Evolutionary conservation across 1,140 invertebrate species (phyloP), one percentile per base, ranked within the genome.

Genomic region (Drosophila oshimai): DNA sequence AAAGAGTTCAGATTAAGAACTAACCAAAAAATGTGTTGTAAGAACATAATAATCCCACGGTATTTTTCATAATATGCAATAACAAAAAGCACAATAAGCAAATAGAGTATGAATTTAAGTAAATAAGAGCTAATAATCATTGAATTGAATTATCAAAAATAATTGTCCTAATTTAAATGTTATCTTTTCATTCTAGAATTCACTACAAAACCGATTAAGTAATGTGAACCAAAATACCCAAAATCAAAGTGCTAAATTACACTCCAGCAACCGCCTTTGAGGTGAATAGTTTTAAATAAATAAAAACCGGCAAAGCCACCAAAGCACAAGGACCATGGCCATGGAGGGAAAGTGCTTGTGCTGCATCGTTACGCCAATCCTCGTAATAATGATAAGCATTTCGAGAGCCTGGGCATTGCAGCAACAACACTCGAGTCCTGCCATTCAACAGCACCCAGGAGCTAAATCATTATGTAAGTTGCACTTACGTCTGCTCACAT

Each of bases 391-490:
- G 39, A 33, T 71, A 17, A 72, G 67, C 34, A 42, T 37, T 53
- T 42, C 57, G 12, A 61, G 15, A 22, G 17, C 58, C 34, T 75
- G 70, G 54, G 49, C 73, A 53, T 51, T 74, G 54, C 62, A 64
- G 54, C 74, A 70, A 20, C 74, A 65, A 33, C 44, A 22, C 22
- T 20, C 22, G 49, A 42, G 53, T 37, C 51, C 22, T 28, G 51
- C 33, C 28, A 45, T 12, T 29, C 44, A 33, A 60, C 26, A 60
- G 29, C 58, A 58, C 26, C 61, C 64, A 20, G 71, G 44, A 46
- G 45, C 69, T 49, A 80, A 86, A 45, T 80, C 81, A 39, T 73
- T 80, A 64, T 64, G 80, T 86, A 75, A 86, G 80, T 84, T 41
- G 39, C 17, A 15, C 9, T 10, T 7, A 24, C 50, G 10, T 18